phyloP scores from a whole-genome alignment of 2,113 vertebrate species.

The Formicarius rufipectus region DNA sequence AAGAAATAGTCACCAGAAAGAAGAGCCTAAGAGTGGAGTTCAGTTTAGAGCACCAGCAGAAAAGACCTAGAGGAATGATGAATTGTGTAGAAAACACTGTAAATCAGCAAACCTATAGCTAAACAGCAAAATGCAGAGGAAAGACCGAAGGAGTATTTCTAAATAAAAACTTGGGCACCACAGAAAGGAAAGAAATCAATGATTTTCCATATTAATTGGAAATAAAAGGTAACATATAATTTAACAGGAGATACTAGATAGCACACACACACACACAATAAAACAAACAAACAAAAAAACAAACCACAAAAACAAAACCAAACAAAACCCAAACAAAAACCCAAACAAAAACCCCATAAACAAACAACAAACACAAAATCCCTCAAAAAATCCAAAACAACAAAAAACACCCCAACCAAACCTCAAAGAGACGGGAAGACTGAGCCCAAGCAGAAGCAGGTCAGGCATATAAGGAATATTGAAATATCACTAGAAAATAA shows the following conservation, averaged over 20 bases:
- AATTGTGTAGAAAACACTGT: accelerated
- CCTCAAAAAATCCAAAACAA: too few relatives aligned
- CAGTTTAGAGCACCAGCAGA: neutral
- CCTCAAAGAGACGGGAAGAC: neutral
- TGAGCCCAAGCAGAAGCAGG: neutral
- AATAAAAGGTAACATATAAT: neutral
- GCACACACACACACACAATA: too few relatives aligned
- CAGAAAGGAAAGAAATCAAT: neutral
- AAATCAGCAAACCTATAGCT: neutral
- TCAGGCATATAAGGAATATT: neutral
- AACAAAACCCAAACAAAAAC: too few relatives aligned
- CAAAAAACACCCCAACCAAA: too few relatives aligned
- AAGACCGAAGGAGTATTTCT: neutral
- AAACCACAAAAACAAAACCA: too few relatives aligned
- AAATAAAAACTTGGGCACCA: neutral
- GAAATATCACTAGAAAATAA: neutral
- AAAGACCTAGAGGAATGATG: neutral
- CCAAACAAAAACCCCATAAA: too few relatives aligned
- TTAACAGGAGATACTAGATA: neutral
- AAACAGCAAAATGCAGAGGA: neutral
- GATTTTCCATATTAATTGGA: neutral
- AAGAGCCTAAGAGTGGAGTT: neutral
- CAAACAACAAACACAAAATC: too few relatives aligned
- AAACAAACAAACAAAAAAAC: too few relatives aligned
- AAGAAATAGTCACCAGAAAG: neutral